These are phyloP conservation scores for Falco concolor DNA, from an alignment of 2,797 vertebrate genomes.

Conservation along the genomic window DNA sequence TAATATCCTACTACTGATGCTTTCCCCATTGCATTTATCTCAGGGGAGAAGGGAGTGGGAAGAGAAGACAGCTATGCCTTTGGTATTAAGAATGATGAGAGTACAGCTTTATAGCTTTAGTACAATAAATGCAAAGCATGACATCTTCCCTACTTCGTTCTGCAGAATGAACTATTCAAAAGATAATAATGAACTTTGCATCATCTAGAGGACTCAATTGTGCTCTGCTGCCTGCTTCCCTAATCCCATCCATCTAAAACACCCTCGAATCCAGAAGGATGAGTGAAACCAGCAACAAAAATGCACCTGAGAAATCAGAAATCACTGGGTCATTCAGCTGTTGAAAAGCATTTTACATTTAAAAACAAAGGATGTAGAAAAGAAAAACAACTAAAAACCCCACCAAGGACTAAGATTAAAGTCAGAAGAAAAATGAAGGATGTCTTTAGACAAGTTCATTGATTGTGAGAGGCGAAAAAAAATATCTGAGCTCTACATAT, in stretches of 20 bases:
- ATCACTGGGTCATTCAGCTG: neutral
- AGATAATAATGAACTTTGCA: slow-evolving; percentile 20
- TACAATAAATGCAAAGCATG: slow-evolving; percentile 8
- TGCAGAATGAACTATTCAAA: slow-evolving; percentile 31
- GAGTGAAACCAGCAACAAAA: neutral
- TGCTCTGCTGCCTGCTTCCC: slow-evolving; percentile 1
- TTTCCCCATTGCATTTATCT: neutral
- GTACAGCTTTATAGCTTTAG: neutral
- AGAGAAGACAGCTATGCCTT: neutral
- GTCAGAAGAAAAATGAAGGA: neutral
- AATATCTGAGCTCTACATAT: neutral
- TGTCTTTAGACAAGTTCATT: neutral
- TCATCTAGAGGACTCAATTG: slow-evolving; percentile 3
- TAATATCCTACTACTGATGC: neutral
- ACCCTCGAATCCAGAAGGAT: neutral
- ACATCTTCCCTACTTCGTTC: neutral
- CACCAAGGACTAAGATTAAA: neutral
- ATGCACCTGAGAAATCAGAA: neutral
- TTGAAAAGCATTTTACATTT: neutral
- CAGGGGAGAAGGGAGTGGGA: neutral
- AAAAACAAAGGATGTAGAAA: neutral
- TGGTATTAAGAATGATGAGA: neutral
- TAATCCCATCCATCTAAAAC: neutral
- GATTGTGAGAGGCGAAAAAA: neutral
- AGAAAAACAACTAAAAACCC: neutral